Evolutionary conservation across 2,797 vertebrate species (phyloP).

Genomic region (Micromesistius poutassou): DNA sequence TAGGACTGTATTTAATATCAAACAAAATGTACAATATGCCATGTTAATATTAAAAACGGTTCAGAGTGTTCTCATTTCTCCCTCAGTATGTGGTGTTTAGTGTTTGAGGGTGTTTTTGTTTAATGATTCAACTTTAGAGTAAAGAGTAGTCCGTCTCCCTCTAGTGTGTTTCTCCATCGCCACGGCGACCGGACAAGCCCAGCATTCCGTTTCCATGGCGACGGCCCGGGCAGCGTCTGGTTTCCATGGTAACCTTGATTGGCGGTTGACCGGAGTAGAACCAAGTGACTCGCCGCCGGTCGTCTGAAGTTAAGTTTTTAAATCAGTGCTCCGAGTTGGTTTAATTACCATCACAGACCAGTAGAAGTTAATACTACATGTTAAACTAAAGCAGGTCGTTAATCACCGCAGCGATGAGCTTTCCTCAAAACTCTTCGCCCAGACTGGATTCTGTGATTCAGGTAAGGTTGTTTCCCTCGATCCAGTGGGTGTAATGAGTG

Average conservation of each 20-base stretch:
- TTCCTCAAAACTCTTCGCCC: slow-evolving; percentile 44
- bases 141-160: background rate
- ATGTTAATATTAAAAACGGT: background rate
- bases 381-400: background rate
- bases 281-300: background rate
- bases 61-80: background rate
- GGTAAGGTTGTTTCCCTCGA: slow-evolving; percentile 40
- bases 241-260: slow-evolving; percentile 55
- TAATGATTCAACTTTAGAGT: slow-evolving; percentile 55
- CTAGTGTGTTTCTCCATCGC: slow-evolving; percentile 34
- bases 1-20: background rate
- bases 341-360: background rate
- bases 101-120: background rate
- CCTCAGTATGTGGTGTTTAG: background rate
- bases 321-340: background rate
- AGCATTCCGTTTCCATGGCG: slow-evolving; percentile 58
- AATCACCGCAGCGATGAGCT: slow-evolving; percentile 54
- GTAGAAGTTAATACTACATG: background rate
- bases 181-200: slow-evolving; percentile 52
- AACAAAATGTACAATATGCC: background rate
- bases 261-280: slow-evolving; percentile 13
- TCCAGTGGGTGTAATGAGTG: background rate
- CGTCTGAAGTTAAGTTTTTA: background rate
- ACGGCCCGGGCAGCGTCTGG: slow-evolving; percentile 48
- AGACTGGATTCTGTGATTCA: slow-evolving; percentile 76